phyloP scores from a whole-genome alignment of 2,113 vertebrate species.

The Eretmochelys imbricata region DNA sequence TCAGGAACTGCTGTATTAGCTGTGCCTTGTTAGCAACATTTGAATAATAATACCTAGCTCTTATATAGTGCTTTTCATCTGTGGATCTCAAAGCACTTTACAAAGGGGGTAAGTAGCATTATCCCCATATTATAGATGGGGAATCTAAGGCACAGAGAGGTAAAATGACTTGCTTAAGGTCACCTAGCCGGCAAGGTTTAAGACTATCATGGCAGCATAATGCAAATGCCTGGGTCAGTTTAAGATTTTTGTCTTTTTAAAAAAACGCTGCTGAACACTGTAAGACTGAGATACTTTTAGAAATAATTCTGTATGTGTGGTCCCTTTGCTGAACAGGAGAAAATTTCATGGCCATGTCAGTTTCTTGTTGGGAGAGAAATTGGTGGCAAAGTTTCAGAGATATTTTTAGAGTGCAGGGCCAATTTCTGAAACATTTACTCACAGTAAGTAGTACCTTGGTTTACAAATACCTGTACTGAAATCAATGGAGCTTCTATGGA shows the following conservation, averaged over 20 bases:
- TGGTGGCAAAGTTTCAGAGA: not conserved
- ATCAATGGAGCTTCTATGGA: not conserved
- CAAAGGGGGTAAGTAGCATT: conserved; percentile 6
- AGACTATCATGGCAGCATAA: not conserved
- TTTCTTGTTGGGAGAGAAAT: not conserved
- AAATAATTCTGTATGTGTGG: not conserved
- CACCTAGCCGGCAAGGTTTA: not conserved
- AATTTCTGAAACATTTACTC: not conserved
- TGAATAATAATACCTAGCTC: conserved; percentile 27
- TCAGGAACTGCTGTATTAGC: not conserved
- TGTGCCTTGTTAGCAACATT: conserved; percentile 36
- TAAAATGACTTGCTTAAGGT: not conserved
- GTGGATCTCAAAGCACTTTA: not conserved
- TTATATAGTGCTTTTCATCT: conserved; percentile 41
- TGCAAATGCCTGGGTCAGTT: not conserved
- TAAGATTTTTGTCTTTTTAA: conserved; percentile 13
- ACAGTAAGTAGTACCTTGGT: not conserved
- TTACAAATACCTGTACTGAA: not conserved
- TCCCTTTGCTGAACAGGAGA: not conserved
- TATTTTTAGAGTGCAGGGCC: not conserved
- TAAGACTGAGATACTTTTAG: not conserved
- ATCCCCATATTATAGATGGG: not conserved
- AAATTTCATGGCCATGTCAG: not conserved
- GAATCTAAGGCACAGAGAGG: not conserved
- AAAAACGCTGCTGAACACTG: not conserved